phyloP scores from a whole-genome alignment of 2,113 vertebrate genomes.

The Lamprotornis superbus region DNA sequence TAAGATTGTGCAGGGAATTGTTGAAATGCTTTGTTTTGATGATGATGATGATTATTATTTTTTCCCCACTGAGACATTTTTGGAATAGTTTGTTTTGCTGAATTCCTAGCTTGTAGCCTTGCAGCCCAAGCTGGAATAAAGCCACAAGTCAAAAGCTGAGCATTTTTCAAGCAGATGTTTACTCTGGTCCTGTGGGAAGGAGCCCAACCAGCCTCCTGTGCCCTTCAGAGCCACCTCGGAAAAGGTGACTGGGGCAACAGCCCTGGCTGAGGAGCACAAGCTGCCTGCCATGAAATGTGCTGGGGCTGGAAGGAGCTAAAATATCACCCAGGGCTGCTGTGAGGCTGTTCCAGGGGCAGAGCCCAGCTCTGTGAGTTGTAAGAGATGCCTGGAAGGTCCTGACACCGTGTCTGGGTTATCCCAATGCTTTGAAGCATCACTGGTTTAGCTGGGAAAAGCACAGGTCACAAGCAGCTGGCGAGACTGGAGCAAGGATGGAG shows the following conservation, averaged over 20 bases:
- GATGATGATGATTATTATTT: neutral
- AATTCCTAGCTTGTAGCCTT: conserved; percentile 30
- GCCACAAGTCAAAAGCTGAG: conserved; percentile 21
- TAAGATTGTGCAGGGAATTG: conserved; percentile 15
- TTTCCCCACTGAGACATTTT: neutral
- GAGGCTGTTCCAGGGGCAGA: neutral
- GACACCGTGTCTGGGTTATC: accelerated
- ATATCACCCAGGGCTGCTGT: neutral
- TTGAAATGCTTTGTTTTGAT: conserved; percentile 53
- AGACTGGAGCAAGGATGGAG: neutral
- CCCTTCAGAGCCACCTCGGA: neutral
- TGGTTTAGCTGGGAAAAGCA: neutral
- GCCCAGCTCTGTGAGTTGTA: neutral
- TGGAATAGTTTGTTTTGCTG: conserved; percentile 31
- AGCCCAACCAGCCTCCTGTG: neutral
- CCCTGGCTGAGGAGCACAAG: neutral
- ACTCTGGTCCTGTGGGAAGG: neutral
- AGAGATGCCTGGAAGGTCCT: neutral
- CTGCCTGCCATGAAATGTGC: neutral
- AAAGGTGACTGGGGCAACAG: neutral
- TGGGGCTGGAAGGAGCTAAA: neutral
- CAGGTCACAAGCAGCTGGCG: neutral
- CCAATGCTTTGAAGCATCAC: accelerated
- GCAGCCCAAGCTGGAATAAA: conserved; percentile 11
- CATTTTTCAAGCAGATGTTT: conserved; percentile 33